phyloP scores from a whole-genome alignment of 1,140 invertebrate genomes.

The Drosophila subobscura region DNA sequence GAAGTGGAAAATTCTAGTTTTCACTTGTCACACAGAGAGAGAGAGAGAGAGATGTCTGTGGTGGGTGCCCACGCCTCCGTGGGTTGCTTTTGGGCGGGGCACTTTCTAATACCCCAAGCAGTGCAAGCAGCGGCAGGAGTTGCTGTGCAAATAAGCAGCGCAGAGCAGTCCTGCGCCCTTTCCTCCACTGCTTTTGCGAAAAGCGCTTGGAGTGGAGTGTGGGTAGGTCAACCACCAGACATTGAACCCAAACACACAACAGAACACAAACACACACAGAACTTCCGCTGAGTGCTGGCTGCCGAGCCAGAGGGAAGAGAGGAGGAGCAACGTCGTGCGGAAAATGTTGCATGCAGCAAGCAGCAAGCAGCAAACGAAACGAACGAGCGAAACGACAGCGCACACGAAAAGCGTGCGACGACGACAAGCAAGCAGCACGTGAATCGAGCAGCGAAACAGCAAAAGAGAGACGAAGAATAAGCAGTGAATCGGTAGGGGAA shows the following conservation, averaged over 20 bases:
- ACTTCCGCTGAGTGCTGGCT: slow-evolving; percentile 39
- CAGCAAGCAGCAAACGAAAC: slow-evolving; percentile 16
- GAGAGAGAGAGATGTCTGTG: slow-evolving; percentile 5
- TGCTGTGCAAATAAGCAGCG: slow-evolving; percentile 49
- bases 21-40: slow-evolving; percentile 67
- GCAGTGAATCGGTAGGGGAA: slow-evolving; percentile 4
- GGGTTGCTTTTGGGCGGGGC: slow-evolving; percentile 35
- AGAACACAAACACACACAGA: slow-evolving; percentile 5
- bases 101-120: slow-evolving; percentile 50
- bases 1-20: slow-evolving; percentile 61
- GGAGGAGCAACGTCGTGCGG: slow-evolving; percentile 37
- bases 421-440: slow-evolving; percentile 35
- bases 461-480: slow-evolving; percentile 1
- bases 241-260: slow-evolving; percentile 63
- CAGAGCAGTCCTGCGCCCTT: too few relatives aligned
- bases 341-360: slow-evolving; percentile 51
- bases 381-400: slow-evolving; percentile 14
- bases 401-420: slow-evolving; percentile 39
- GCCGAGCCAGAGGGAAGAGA: slow-evolving; percentile 8
- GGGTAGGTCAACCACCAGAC: slow-evolving; percentile 83
- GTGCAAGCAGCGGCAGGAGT: slow-evolving; percentile 7
- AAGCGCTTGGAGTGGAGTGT: slow-evolving; percentile 46
- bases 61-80: not conserved
- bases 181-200: slow-evolving; percentile 15
- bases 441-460: slow-evolving; percentile 18